Evolutionary conservation across 2,797 vertebrate genomes (phyloP).

Genomic region (Potorous gilbertii): DNA sequence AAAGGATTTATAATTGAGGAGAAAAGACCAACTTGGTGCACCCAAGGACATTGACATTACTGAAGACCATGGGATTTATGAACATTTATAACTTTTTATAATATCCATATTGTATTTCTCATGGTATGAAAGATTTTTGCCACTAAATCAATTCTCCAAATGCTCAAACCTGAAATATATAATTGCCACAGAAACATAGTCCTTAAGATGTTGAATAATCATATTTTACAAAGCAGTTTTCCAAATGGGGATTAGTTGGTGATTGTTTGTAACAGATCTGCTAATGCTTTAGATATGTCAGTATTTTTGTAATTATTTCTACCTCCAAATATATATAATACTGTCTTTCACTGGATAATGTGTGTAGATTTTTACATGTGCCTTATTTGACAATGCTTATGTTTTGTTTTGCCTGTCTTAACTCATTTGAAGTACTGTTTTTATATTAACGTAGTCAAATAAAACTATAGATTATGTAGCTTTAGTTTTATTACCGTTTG

Average conservation of each 20-base stretch:
- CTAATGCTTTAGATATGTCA: constrained; percentile 86
- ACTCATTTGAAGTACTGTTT: constrained; percentile 81
- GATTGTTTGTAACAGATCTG: constrained; percentile 84
- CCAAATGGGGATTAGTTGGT: constrained; percentile 82
- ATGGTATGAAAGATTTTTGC: constrained; percentile 80
- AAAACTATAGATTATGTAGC: constrained; percentile 71
- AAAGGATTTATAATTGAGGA: constrained; percentile 73
- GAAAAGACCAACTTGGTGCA: constrained; percentile 74
- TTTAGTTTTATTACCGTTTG: constrained; percentile 77
- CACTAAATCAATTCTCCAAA: constrained; percentile 77
- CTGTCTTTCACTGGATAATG: constrained; percentile 87
- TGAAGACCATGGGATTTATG: constrained; percentile 80
- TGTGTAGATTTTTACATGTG: constrained; percentile 87
- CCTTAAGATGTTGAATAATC: constrained; percentile 78
- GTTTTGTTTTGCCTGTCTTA: constrained; percentile 80
- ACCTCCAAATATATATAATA: constrained; percentile 86
- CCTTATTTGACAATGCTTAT: constrained; percentile 86
- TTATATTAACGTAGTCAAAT: constrained; percentile 80
- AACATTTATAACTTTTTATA: constrained; percentile 86
- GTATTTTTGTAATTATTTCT: constrained; percentile 91
- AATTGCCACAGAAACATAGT: constrained; percentile 75
- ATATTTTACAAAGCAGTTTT: constrained; percentile 83
- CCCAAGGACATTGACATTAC: constrained; percentile 78
- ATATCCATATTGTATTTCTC: constrained; percentile 82
- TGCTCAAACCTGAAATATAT: constrained; percentile 74